phyloP scores from a whole-genome alignment of 2,797 vertebrate species.

The Rousettus madagascariensis region DNA sequence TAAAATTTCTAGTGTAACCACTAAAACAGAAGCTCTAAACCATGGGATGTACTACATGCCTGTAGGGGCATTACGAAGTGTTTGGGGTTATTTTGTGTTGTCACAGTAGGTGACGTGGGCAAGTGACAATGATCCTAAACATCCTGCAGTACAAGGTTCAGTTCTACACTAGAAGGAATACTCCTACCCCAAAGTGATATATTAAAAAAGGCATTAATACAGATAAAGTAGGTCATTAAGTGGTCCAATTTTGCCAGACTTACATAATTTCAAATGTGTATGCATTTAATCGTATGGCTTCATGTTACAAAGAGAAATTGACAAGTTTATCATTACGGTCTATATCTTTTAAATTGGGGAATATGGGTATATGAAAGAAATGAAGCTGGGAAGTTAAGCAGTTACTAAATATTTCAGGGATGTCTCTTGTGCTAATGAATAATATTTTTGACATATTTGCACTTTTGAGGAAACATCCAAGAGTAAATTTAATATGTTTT shows the following conservation, averaged over 20 bases:
- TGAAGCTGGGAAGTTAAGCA: neutral
- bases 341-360: too few relatives aligned
- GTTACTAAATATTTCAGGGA: too few relatives aligned
- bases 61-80: neutral
- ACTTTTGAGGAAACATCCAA: neutral
- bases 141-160: too few relatives aligned
- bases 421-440: neutral
- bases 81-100: neutral
- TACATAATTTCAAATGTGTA: too few relatives aligned
- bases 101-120: neutral
- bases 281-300: too few relatives aligned
- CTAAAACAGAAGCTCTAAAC: neutral
- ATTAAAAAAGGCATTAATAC: too few relatives aligned
- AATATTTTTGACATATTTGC: neutral
- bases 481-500: neutral
- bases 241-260: too few relatives aligned
- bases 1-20: neutral
- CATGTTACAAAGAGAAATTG: too few relatives aligned
- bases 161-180: too few relatives aligned
- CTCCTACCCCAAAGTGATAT: too few relatives aligned
- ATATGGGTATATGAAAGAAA: neutral
- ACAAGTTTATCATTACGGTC: too few relatives aligned
- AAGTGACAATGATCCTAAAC: neutral
- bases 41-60: neutral
- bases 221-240: too few relatives aligned